Evolutionary conservation across 1,140 invertebrate genomes (phyloP), one percentile per base, ranked within the genome.

Genomic region (Cotesia vestalis): DNA sequence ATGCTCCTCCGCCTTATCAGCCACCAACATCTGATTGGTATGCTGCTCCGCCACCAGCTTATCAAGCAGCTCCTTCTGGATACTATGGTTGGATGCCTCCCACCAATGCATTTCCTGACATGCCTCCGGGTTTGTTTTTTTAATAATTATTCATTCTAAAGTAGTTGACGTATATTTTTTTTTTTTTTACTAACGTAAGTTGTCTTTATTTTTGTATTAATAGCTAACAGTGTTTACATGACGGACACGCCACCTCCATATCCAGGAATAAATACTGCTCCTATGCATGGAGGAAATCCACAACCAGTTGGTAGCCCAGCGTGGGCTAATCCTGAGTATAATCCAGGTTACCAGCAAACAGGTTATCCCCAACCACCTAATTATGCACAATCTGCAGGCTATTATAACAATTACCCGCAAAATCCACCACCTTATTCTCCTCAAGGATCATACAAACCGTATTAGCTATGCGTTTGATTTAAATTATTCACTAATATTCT

Each of bases 21-120:
- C 93, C 96, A 61, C 93, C 94, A 27, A 87, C 90, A 14, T 92
- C 93, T 8, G 91, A 92, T 34, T 95, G 92, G 90, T 95, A 97
- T 81, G 92, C 94, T 60, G 96, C 96, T 14, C 94, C 95, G 46
- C 96, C 96, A 51, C 95, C 96, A 53, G 94, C 95, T 4, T 98
- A 98, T 84, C 66, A 92, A 94, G 63, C 93, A 90, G 70, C 91
- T 85, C 77, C 92, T 84, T 80, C 83, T 75, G 94, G 94, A 55
- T 96, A 96, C 80, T 98, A 97, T 83, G 96, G 95, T 52, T 98
- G 97, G 95, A 90, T 95, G 66, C 96, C 96, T 34, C 95, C 95
- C 4, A 92, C 92, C 66, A 86, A 91, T 73, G 91, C 91, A 71
- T 94, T 94, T 79, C 91, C 92, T 6, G 87, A 90, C 70, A 82